A percentile compares a stretch with the other conserved stretches of the same genome.
Evolutionary conservation across 2,797 vertebrate genomes (phyloP).

Genomic region (Gallirallus australis): DNA sequence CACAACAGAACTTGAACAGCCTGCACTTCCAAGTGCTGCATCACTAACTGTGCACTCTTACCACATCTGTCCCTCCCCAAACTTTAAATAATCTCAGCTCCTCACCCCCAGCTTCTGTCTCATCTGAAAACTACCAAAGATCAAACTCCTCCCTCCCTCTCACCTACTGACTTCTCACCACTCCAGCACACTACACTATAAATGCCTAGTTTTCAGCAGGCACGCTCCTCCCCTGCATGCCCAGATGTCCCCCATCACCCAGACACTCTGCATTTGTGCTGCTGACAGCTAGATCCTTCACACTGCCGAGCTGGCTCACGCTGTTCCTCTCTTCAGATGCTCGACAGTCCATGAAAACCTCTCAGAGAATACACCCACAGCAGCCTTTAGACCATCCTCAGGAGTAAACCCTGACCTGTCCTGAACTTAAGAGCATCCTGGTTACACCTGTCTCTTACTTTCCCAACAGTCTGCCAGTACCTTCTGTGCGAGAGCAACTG

Average conservation of each 20-base stretch:
- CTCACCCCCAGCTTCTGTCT: not conserved
- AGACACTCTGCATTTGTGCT: not conserved
- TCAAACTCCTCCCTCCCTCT: not conserved
- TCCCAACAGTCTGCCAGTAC: not conserved
- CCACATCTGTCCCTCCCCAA: not conserved
- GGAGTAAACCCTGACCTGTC: not conserved
- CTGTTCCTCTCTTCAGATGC: not conserved
- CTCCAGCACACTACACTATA: not conserved
- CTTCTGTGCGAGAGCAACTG: rapidly evolving
- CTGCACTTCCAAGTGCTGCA: not conserved
- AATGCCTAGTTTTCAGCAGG: not conserved
- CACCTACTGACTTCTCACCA: not conserved
- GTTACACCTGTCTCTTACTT: not conserved
- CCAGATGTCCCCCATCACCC: rapidly evolving
- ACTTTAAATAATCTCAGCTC: not conserved
- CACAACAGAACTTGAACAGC: not conserved
- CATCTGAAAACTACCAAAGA: not conserved
- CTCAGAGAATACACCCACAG: not conserved
- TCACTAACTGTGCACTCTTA: not conserved
- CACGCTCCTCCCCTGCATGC: rapidly evolving
- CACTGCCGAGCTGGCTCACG: not conserved
- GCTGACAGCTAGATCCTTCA: not conserved
- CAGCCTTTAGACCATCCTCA: not conserved
- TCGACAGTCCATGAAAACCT: not conserved
- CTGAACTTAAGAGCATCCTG: not conserved